phyloP scores from a whole-genome alignment of 2,888 invertebrate species.

The Trypoxylon attenuatum region DNA sequence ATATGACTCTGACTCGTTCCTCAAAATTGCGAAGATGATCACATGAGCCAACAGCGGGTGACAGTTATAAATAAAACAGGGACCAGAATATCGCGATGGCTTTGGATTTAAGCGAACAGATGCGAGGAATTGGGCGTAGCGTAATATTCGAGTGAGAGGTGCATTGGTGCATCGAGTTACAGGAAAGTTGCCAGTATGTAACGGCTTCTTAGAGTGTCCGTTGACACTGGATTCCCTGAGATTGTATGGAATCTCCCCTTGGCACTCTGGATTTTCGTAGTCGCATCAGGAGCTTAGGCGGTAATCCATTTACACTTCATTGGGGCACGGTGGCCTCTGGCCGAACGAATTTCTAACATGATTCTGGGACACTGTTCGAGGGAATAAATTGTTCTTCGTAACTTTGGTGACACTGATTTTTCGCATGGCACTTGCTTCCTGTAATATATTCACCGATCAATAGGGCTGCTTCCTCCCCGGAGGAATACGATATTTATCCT shows the following conservation, averaged over 20 bases:
- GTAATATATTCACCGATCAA: neutral
- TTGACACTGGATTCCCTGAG: slow-evolving; percentile 42
- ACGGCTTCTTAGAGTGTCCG: slow-evolving; percentile 37
- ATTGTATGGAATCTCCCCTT: slow-evolving; percentile 31
- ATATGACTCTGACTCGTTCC: no score
- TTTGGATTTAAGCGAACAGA: neutral
- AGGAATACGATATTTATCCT: slow-evolving; percentile 34
- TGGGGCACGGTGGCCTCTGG: slow-evolving; percentile 29
- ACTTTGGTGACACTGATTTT: neutral
- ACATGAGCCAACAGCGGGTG: neutral
- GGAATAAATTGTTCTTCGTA: slow-evolving; percentile 6
- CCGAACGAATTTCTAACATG: slow-evolving; percentile 27
- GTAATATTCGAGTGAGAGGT: neutral
- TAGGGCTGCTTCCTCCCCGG: slow-evolving; percentile 6
- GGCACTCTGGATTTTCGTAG: slow-evolving; percentile 34
- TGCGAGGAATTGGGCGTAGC: no score
- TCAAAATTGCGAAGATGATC: neutral
- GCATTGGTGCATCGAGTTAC: slow-evolving; percentile 4
- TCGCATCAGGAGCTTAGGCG: slow-evolving; percentile 34
- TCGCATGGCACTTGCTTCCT: neutral
- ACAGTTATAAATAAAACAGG: neutral
- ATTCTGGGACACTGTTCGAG: neutral
- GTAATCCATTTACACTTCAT: slow-evolving; percentile 48
- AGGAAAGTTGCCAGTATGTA: slow-evolving; percentile 20
- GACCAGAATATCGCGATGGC: neutral